These are phyloP conservation scores for Orthonyx spaldingii DNA, from an alignment of 2,113 vertebrate species.

Conservation along the genomic window DNA sequence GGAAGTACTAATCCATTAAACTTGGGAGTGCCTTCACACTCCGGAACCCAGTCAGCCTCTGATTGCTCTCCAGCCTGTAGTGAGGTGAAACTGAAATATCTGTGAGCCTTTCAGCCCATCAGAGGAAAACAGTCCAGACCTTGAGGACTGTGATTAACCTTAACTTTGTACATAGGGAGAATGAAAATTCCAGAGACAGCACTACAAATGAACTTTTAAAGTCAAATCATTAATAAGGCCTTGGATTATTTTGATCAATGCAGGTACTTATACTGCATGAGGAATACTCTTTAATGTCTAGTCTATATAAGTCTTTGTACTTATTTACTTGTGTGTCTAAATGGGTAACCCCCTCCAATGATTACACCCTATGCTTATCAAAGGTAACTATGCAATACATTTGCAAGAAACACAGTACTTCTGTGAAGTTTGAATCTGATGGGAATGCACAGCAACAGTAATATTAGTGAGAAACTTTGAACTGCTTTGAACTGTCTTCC, in stretches of 20 bases:
- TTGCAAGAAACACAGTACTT: background rate
- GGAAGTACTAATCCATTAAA: background rate
- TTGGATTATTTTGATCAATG: background rate
- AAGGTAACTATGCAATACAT: background rate
- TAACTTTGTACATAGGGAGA: background rate
- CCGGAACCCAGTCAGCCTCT: background rate
- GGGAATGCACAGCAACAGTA: background rate
- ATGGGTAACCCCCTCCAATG: background rate
- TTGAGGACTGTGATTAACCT: background rate
- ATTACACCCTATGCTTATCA: background rate
- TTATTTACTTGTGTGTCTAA: background rate
- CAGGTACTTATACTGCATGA: background rate
- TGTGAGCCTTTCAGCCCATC: rapidly evolving
- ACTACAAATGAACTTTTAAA: background rate
- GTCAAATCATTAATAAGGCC: background rate
- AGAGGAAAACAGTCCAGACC: background rate
- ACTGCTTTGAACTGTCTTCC: background rate
- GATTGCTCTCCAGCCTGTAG: background rate
- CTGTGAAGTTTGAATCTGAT: background rate
- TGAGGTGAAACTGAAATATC: background rate
- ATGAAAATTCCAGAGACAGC: background rate
- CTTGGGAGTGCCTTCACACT: background rate
- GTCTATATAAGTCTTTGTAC: background rate
- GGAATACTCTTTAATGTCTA: background rate
- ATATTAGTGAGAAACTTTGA: background rate